phyloP scores from a whole-genome alignment of 2,113 vertebrate genomes.

The Marcusenius ussheri region DNA sequence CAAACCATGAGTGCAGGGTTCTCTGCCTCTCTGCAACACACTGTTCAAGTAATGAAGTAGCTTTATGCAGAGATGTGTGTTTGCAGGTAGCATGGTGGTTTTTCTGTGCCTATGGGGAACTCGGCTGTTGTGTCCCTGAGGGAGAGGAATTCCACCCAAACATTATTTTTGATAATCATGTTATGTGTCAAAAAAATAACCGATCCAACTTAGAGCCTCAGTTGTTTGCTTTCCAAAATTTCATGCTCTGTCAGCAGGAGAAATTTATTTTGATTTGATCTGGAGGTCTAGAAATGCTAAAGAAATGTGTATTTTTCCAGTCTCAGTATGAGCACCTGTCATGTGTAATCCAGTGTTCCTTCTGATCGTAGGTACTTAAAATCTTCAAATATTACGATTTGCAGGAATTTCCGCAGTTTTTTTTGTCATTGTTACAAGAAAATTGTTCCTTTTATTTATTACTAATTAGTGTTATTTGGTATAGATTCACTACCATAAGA shows the following conservation, averaged over 20 bases:
- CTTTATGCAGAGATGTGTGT: not conserved
- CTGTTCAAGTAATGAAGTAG: not conserved
- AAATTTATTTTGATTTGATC: not conserved
- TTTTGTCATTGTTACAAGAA: not conserved
- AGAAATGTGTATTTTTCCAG: not conserved
- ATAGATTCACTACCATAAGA: not conserved
- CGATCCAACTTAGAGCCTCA: not conserved
- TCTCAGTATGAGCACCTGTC: not conserved
- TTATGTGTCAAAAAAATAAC: not conserved
- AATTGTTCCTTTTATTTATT: not conserved
- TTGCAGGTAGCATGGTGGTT: not conserved
- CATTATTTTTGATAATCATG: not conserved
- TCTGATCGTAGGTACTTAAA: not conserved
- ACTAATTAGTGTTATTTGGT: not conserved
- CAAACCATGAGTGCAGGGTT: not conserved
- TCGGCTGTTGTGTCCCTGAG: not conserved
- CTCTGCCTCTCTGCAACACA: not conserved
- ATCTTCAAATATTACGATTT: not conserved
- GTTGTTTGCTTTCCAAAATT: not conserved
- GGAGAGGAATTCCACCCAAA: not conserved
- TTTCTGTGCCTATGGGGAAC: not conserved
- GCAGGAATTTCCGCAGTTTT: not conserved
- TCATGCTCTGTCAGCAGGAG: not conserved
- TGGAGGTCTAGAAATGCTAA: not conserved
- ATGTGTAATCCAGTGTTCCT: not conserved